Evolutionary conservation across 2,888 invertebrate genomes (phyloP), one percentile per base, ranked within the genome.

Genomic region (Diogma glabrata): DNA sequence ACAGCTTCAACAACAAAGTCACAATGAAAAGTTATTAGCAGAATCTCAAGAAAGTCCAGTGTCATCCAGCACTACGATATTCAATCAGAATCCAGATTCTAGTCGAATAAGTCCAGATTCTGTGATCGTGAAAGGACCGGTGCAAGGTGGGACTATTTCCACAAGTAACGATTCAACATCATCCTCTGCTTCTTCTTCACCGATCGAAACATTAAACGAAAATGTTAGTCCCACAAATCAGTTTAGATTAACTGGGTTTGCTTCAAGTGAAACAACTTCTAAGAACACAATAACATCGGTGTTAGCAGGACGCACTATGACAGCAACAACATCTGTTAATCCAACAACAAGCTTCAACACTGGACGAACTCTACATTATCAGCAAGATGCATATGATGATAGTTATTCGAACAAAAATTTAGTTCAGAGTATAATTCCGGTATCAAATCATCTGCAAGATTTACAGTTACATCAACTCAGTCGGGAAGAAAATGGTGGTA

Each of bases 211-310:
- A 8, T 12, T 19, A 26, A 19, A 16, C 2, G 47, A 47, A 43
- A 43, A n/a, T 43, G n/a, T 43, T 8, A 43, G 23, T 43, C 4
- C 43, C 5, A 14, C 43, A n/a, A 43, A 43, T 43, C n/a, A 20
- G 14, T 43, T 14, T 43, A 20, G 43, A 22, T 43, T 43, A 9
- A 43, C 7, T 22, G n/a, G 43, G 20, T 57, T 51, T 45, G 53
- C 53, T 3, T 84, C 84, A 0, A 83, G 84, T 61, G 80, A 84
- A 63, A 86, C 86, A 1, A 81, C 81, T 3, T 84, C 84, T 28
- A 78, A 87, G 57, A 87, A 87, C 63, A 87, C 88, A 0, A 84
- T 88, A 17, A 89, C 88, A 0, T 86, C 83, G 0, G 87, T 87
- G 2, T 66, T 85, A 54, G 86, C 86, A 3, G 57, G 86, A 3